These are phyloP conservation scores for Sterrhoptilus dennistouni DNA, from an alignment of 2,113 vertebrate species.

Conservation along the genomic window DNA sequence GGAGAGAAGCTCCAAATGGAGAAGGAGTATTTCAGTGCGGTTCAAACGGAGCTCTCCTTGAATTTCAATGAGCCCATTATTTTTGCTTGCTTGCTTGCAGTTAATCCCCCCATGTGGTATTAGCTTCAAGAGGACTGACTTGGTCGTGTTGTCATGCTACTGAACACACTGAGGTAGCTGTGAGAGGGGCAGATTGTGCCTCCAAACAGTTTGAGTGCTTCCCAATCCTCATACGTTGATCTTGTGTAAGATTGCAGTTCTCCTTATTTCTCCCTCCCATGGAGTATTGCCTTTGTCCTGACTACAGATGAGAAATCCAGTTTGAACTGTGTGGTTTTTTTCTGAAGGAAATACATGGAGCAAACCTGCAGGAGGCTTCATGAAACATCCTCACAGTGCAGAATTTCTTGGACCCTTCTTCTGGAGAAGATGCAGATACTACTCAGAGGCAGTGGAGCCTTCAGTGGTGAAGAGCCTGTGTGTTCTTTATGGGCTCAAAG, in stretches of 20 bases:
- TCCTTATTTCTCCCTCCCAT: not conserved
- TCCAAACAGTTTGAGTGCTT: not conserved
- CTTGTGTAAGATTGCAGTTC: accelerated
- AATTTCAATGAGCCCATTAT: constrained; percentile 13
- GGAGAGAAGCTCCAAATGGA: not conserved
- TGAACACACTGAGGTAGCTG: not conserved
- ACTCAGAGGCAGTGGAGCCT: not conserved
- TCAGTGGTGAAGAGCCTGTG: not conserved
- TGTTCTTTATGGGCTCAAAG: not conserved
- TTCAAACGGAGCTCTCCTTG: not conserved
- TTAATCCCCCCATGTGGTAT: not conserved
- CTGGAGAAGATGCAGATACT: not conserved
- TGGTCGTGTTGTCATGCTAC: not conserved
- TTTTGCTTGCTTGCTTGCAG: not conserved
- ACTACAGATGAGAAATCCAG: not conserved
- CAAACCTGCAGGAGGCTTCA: not conserved
- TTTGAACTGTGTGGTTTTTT: not conserved
- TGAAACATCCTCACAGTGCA: not conserved
- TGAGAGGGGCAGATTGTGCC: not conserved
- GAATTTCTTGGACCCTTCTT: not conserved
- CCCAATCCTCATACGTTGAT: accelerated
- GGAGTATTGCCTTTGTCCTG: not conserved
- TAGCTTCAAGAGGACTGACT: not conserved
- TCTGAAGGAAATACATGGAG: not conserved
- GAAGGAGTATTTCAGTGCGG: not conserved